phyloP scores from a whole-genome alignment of 2,113 vertebrate genomes.

The Centropristis striata region DNA sequence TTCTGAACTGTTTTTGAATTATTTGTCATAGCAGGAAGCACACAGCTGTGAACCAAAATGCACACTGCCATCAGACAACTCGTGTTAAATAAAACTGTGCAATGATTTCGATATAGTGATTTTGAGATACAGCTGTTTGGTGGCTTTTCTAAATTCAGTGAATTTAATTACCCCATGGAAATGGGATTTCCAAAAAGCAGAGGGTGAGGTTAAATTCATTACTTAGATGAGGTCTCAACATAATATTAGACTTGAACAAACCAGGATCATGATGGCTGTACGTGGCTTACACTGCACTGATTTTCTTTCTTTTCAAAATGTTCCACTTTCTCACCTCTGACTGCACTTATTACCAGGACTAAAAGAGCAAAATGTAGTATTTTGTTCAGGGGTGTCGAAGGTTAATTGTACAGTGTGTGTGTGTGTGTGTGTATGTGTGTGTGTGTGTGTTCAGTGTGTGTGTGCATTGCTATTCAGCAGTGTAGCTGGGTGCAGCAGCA shows the following conservation, averaged over 20 bases:
- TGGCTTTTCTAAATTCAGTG: background rate
- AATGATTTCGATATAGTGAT: background rate
- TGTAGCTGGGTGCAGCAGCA: background rate
- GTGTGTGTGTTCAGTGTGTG: background rate
- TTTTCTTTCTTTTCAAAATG: conserved; percentile 14
- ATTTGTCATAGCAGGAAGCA: no score
- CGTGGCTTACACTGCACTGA: background rate
- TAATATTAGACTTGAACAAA: conserved; percentile 5
- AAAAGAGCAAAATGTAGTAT: conserved; percentile 35
- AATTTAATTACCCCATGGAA: conserved; percentile 13
- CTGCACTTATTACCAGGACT: conserved; percentile 17
- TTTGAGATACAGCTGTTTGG: background rate
- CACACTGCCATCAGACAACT: background rate
- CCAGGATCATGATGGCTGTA: conserved; percentile 9
- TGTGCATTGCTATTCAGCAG: conserved; percentile 21
- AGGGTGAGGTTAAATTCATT: conserved; percentile 15
- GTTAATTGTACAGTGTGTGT: conserved; percentile 44
- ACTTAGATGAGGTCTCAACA: background rate
- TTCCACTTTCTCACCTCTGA: background rate
- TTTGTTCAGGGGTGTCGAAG: conserved; percentile 32
- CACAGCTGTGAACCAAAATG: background rate
- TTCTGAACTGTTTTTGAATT: no score
- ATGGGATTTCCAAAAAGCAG: conserved; percentile 21
- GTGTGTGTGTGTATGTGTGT: background rate
- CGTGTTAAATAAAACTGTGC: conserved; percentile 1